phyloP scores from a whole-genome alignment of 2,113 vertebrate genomes.

The Lutjanus erythropterus region DNA sequence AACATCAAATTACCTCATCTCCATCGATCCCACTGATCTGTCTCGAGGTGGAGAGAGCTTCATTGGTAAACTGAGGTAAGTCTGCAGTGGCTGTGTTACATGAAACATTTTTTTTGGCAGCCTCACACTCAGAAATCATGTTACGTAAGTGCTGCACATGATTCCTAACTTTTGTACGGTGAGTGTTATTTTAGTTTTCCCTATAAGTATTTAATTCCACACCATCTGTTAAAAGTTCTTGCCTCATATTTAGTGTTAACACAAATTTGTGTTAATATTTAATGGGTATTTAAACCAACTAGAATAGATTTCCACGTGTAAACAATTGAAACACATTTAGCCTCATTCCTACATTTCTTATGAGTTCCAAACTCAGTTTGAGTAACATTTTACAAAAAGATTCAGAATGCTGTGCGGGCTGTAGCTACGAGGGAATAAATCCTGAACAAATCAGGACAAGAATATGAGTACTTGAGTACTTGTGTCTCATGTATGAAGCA shows the following conservation, averaged over 20 bases:
- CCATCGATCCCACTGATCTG: slow-evolving; percentile 97
- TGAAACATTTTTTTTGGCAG: not conserved
- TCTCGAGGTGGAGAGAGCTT: slow-evolving; percentile 98
- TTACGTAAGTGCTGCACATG: not conserved
- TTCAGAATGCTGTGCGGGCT: not conserved
- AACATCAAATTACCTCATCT: slow-evolving; percentile 99
- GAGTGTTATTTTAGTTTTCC: not conserved
- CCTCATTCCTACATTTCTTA: not conserved
- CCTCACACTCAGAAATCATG: not conserved
- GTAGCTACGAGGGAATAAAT: not conserved
- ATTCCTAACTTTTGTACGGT: not conserved
- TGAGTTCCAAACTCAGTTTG: not conserved
- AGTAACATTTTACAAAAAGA: not conserved
- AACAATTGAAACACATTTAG: not conserved
- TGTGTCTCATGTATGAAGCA: too few species aligned
- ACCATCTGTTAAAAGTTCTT: not conserved
- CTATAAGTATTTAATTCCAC: not conserved
- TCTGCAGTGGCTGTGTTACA: not conserved
- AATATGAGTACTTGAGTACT: not conserved
- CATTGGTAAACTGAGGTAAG: slow-evolving; percentile 96
- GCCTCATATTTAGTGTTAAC: not conserved
- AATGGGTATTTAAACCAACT: not conserved
- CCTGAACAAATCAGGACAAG: not conserved
- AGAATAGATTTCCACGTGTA: not conserved
- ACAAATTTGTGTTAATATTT: not conserved